Conservation (phyloP, 2,113 vertebrate genomes). For the Calcarius ornatus region DNA sequence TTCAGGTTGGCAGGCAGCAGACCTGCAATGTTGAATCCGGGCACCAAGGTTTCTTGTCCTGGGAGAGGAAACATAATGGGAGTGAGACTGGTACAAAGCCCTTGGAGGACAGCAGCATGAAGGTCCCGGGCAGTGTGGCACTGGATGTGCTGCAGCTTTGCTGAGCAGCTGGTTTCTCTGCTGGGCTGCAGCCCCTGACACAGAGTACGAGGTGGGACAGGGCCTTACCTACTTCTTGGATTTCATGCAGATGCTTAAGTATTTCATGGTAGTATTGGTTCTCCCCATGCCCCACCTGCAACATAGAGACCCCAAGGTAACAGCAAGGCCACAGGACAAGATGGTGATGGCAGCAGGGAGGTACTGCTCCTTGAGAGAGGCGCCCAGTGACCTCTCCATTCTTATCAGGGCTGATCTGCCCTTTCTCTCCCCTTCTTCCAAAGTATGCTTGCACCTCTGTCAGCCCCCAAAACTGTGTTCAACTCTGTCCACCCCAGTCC, state of each 20-base stretch:
- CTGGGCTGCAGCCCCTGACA: not conserved
- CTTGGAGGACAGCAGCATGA: not conserved
- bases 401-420: not conserved
- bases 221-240: constrained; percentile 68
- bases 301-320: not conserved
- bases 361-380: rapidly evolving
- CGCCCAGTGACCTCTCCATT: not conserved
- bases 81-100: not conserved
- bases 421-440: not conserved
- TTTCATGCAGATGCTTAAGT: constrained; percentile 49
- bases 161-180: not conserved
- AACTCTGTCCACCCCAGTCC: not conserved
- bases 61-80: not conserved
- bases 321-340: no score
- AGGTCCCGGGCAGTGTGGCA: not conserved
- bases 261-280: constrained; percentile 70
- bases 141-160: not conserved
- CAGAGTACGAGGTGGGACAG: not conserved
- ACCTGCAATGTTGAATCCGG: constrained; percentile 78
- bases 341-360: rapidly evolving
- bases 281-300: constrained; percentile 72
- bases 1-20: constrained; percentile 79
- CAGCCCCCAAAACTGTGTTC: not conserved
- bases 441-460: not conserved
- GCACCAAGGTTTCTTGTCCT: constrained; percentile 72